Conservation (phyloP, 2,888 invertebrate genomes). For the Xylota segnis region DNA sequence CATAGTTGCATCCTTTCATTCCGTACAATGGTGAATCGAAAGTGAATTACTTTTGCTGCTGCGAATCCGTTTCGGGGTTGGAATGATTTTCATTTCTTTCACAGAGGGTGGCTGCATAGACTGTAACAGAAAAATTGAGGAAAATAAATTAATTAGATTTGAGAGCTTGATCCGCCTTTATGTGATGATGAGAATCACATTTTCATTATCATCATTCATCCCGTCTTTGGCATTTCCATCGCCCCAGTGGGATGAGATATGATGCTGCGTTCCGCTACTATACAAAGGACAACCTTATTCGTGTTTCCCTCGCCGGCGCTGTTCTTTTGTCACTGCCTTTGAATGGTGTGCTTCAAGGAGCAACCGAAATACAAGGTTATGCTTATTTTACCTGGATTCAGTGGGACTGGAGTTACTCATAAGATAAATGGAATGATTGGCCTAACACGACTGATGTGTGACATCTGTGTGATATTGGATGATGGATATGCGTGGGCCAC, state of each 20-base stretch:
- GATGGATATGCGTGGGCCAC: conserved; percentile 58
- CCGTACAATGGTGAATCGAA: conserved; percentile 7
- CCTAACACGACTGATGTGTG: conserved; percentile 55
- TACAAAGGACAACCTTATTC: conserved; percentile 28
- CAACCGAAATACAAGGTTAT: conserved; percentile 43
- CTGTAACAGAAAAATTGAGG: conserved; percentile 5
- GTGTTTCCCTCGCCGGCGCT: conserved; percentile 20
- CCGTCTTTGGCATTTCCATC: conserved; percentile 48
- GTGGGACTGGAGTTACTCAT: conserved; percentile 3
- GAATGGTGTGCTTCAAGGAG: conserved; percentile 32
- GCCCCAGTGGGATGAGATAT: not conserved
- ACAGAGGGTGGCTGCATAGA: conserved; percentile 7
- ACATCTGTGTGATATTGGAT: conserved; percentile 56
- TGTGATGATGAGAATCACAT: conserved; percentile 69
- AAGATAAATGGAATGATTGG: conserved; percentile 66
- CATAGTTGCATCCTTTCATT: not conserved
- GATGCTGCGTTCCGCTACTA: conserved; percentile 1
- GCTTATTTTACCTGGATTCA: conserved; percentile 54
- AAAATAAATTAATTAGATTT: conserved; percentile 72
- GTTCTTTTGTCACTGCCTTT: conserved; percentile 35
- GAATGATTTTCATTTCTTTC: conserved; percentile 38
- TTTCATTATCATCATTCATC: conserved; percentile 72
- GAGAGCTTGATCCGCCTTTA: conserved; percentile 64
- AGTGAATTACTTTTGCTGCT: conserved; percentile 5
- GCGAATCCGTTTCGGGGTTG: conserved; percentile 12